Conservation (phyloP, 2,888 invertebrate species). For the Drosophila monieri region DNA sequence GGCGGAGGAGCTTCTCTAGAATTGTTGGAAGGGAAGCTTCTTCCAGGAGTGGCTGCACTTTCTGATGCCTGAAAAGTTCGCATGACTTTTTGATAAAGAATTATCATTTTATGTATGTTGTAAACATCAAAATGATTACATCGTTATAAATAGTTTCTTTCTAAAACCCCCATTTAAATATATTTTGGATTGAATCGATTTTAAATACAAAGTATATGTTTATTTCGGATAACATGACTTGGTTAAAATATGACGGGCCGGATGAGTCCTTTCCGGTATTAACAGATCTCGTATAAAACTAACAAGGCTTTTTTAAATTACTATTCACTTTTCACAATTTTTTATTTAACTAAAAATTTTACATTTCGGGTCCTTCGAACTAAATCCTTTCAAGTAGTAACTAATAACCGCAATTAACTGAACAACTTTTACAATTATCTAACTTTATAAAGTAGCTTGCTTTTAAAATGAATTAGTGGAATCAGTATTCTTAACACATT, state of each 20-base stretch:
- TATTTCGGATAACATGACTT: slow-evolving; percentile 37
- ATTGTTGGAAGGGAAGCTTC: slow-evolving; percentile 93
- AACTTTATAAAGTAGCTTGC: neutral
- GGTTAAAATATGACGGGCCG: slow-evolving; percentile 19
- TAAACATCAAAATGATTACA: too few relatives aligned
- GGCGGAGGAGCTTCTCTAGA: slow-evolving; percentile 97
- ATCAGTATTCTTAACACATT: slow-evolving; percentile 1
- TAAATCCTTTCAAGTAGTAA: slow-evolving; percentile 22
- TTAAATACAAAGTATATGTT: slow-evolving; percentile 11
- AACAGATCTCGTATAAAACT: slow-evolving; percentile 22
- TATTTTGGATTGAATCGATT: neutral
- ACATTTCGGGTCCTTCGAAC: slow-evolving; percentile 1
- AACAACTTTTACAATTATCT: slow-evolving; percentile 5
- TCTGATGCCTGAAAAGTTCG: slow-evolving; percentile 62
- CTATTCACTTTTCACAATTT: slow-evolving; percentile 1
- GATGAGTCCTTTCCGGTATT: slow-evolving; percentile 6
- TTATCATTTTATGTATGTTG: neutral
- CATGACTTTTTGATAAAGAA: neutral
- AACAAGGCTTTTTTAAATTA: neutral
- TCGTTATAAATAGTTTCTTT: too few relatives aligned
- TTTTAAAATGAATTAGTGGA: neutral
- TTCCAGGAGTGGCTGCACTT: slow-evolving; percentile 94
- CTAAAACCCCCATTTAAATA: neutral
- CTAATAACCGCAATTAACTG: slow-evolving; percentile 26
- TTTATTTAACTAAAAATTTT: slow-evolving; percentile 11